Evolutionary conservation across 2,113 vertebrate species (phyloP).

Genomic region (Diadophis punctatus): DNA sequence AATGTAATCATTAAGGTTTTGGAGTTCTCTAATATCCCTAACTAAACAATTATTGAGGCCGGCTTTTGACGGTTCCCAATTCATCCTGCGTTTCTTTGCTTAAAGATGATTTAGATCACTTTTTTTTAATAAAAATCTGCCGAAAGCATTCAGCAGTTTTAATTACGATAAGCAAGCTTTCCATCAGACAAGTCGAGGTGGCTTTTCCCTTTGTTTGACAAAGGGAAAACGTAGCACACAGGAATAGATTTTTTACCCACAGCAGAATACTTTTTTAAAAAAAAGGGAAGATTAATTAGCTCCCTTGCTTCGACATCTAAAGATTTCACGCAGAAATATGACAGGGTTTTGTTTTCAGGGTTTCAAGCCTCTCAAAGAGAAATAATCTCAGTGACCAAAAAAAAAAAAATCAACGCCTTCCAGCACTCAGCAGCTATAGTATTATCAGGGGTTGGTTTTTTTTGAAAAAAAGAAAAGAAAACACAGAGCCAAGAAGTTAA

Average conservation of each 20-base stretch:
- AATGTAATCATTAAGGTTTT: background rate
- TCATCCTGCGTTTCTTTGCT: slow-evolving; percentile 17
- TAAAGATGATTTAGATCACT: slow-evolving; percentile 31
- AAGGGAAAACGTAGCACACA: slow-evolving; percentile 21
- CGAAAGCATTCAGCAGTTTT: background rate
- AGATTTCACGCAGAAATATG: background rate
- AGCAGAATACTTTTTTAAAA: slow-evolving; percentile 36
- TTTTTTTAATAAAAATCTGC: background rate
- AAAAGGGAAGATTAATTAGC: slow-evolving; percentile 51
- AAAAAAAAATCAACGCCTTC: background rate
- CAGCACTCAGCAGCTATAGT: background rate
- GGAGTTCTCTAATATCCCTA: background rate
- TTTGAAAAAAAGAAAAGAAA: background rate
- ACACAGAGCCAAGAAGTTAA: background rate
- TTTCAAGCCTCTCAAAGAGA: background rate
- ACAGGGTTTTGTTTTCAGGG: background rate
- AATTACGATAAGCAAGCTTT: background rate
- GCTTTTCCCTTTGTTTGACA: background rate
- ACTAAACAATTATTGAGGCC: background rate
- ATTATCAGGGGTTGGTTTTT: background rate
- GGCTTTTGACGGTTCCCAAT: background rate
- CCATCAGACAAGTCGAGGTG: background rate
- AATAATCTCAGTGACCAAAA: background rate
- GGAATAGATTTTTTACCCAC: slow-evolving; percentile 50
- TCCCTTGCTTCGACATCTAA: slow-evolving; percentile 25